phyloP scores from a whole-genome alignment of 2,113 vertebrate genomes.

The Corynorhinus townsendii region DNA sequence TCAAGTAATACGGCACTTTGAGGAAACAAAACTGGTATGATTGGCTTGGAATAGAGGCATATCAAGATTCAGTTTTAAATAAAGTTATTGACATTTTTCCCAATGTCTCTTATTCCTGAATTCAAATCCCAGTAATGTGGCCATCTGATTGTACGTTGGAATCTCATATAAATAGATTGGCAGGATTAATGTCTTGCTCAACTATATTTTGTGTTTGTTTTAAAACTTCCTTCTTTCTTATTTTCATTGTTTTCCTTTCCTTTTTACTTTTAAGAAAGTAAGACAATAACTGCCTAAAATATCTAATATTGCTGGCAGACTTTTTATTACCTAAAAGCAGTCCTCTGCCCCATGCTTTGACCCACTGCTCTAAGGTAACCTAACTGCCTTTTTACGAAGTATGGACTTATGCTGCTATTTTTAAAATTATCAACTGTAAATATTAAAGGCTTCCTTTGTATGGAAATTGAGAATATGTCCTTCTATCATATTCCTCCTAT shows the following conservation, averaged over 20 bases:
- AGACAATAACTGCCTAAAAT: not conserved
- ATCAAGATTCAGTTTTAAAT: not conserved
- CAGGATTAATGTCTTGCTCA: not conserved
- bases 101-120: not conserved
- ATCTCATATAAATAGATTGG: not conserved
- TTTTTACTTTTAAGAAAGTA: not conserved
- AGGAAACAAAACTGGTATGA: not conserved
- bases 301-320: not conserved
- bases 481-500: not conserved
- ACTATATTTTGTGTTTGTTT: not conserved
- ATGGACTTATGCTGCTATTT: not conserved
- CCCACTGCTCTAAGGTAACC: not conserved
- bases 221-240: not conserved
- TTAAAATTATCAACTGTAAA: not conserved
- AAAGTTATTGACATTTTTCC: not conserved
- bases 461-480: not conserved
- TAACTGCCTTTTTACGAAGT: not conserved
- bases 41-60: not conserved
- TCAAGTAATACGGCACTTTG: not conserved
- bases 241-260: not conserved
- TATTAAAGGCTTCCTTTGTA: not conserved
- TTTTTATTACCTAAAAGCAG: not conserved
- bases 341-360: not conserved
- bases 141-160: not conserved
- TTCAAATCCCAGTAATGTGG: not conserved